Evolutionary conservation across 2,113 vertebrate species (phyloP).

Genomic region (Cinclus cinclus): DNA sequence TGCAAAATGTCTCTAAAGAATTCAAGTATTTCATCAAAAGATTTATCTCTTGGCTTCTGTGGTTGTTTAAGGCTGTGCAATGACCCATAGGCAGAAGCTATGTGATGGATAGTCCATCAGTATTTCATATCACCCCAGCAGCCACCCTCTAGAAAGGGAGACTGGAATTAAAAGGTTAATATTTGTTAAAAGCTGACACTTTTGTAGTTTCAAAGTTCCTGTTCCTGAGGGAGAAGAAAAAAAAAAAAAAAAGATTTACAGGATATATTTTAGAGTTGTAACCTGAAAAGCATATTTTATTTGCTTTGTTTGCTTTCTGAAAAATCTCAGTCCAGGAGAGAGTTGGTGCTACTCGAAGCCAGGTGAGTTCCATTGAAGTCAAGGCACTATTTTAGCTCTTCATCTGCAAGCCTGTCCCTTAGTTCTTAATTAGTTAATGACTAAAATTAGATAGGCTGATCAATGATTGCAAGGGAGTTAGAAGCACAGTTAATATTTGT

Average conservation of each 20-base stretch:
- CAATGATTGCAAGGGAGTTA: not conserved
- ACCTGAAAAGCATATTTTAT: slow-evolving; percentile 16
- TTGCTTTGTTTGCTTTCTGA: slow-evolving; percentile 24
- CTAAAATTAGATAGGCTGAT: slow-evolving; percentile 11
- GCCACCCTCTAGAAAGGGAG: slow-evolving; percentile 36
- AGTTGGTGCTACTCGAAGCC: not conserved
- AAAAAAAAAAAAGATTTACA: not conserved
- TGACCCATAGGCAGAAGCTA: slow-evolving; percentile 41
- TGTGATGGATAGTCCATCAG: slow-evolving; percentile 36
- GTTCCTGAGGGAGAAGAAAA: not conserved
- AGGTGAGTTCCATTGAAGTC: not conserved
- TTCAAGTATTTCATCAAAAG: slow-evolving; percentile 68
- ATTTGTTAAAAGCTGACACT: slow-evolving; percentile 49
- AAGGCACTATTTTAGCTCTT: not conserved
- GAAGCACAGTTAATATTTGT: not conserved
- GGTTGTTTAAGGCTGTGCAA: slow-evolving; percentile 47
- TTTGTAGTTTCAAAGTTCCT: slow-evolving; percentile 12
- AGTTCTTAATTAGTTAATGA: not conserved
- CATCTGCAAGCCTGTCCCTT: not conserved
- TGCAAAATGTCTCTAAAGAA: slow-evolving; percentile 63
- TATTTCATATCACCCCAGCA: not conserved
- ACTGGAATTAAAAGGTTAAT: slow-evolving; percentile 62
- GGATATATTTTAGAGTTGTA: not conserved
- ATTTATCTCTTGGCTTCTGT: slow-evolving; percentile 61
- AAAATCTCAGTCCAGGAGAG: not conserved